Base-by-base conservation (phyloP, 2,797 vertebrate genomes). In the Pangasius djambal region DNA sequence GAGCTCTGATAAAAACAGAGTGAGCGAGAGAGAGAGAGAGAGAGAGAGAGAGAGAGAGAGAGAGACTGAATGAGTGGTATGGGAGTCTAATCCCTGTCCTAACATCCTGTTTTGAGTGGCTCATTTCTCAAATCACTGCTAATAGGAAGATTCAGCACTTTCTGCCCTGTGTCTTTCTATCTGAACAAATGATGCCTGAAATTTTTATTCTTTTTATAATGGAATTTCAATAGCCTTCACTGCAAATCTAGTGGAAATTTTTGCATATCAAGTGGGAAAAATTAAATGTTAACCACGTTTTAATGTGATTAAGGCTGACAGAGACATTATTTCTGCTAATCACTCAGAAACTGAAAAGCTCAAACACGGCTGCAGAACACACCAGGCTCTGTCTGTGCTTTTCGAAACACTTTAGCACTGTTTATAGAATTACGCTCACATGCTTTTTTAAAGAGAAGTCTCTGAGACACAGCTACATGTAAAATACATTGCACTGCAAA, bases 121-220 rank as follows among this genome's bases (percentile, higher is more conserved):
- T 94, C 96, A 97, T 98, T 97, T 97, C 97, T 98, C 97, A 97
- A 95, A 95, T 95, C 96, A 96, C 93, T 88, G 92, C 95, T 98
- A 98, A 98, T 93, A 98, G 97, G 97, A 97, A 97, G 97, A 99
- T 98, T 98, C 97, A 98, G 98, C 97, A 98, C 96, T 99, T 98
- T 97, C 97, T 96, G 96, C 94, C 97, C 92, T 89, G 96, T 96
- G 97, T 97, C 97, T 98, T 97, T 96, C 95, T 97, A 97, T 97
- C 97, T 97, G 98, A 99, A 98, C 97, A 99, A 99, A 99, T 99
- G 98, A 98, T 97, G 98, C 98, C 98, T 99, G 98, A 99, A 98
- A 99, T 99, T 99, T 99, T 99, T 99, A 99, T 99, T 99, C 98
- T 99, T 98, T 98, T 99, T 98, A 97, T 99, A 99, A 99, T 99